A percentile compares a stretch with the other conserved stretches of the same genome.
Conservation (phyloP, 1,140 invertebrate species). For the Drosophila pseudoobscura region DNA sequence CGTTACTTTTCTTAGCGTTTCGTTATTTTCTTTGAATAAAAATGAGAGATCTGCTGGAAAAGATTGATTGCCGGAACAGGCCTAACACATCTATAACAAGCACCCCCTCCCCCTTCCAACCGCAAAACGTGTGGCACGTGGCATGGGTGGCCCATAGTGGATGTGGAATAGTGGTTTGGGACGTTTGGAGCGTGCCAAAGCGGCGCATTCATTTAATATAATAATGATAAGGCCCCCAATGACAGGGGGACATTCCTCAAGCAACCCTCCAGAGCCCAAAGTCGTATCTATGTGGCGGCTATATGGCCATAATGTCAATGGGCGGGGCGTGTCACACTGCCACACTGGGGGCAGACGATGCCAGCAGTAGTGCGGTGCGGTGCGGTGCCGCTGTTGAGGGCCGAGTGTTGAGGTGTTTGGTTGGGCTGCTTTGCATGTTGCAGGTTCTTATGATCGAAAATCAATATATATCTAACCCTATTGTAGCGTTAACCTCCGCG, state of each 20-base stretch:
- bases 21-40: too few relatives aligned
- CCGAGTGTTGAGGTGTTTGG: constrained; percentile 8
- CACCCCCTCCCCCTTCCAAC: background rate
- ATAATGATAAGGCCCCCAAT: constrained; percentile 71
- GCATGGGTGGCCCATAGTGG: background rate
- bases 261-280: constrained; percentile 17
- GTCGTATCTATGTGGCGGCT: background rate
- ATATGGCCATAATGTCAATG: constrained; percentile 34
- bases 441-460: constrained; percentile 79
- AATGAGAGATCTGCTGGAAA: constrained; percentile 1
- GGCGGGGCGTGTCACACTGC: constrained; percentile 40
- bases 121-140: background rate
- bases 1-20: too few relatives aligned
- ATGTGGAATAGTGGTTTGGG: background rate
- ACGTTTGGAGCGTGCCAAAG: constrained; percentile 60
- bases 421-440: constrained; percentile 60
- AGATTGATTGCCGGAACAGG: constrained; percentile 33
- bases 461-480: constrained; percentile 68
- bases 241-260: constrained; percentile 44
- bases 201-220: constrained; percentile 66
- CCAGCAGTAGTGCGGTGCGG: background rate
- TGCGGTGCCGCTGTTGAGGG: constrained; percentile 1
- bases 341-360: too few relatives aligned
- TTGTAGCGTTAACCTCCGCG: constrained; percentile 16
- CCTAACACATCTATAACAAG: constrained; percentile 3